Evolutionary conservation across 2,797 vertebrate genomes (phyloP), one percentile per base, ranked within the genome.

Genomic region (Scleropages formosus): DNA sequence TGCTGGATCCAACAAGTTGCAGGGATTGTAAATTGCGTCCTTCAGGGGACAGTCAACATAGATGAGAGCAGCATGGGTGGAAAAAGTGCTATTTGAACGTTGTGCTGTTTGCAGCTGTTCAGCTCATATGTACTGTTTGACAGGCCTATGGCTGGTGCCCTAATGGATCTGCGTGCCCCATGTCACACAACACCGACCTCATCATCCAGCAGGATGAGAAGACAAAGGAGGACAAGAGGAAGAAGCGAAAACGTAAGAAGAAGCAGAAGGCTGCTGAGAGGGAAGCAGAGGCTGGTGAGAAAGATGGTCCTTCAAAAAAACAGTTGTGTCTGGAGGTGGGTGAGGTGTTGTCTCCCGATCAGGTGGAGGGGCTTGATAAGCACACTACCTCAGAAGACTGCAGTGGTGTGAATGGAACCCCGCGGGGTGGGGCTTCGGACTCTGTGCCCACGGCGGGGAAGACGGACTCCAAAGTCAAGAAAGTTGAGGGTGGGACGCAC

Each of bases 101-200:
- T 62, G 22, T 39, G 27, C 12, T 39, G 27, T 26, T 3, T 15
- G 31, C 13, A 15, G 27, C 44, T 47, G 47, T 13, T 1, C 66
- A 56, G 47, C 49, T 59, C 26, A 47, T 72, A 16, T 39, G 31
- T 0, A 53, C 24, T 72, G 10, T 72, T 49, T 72, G 0, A 27
- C 84, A 99, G 97, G 96, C 95, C 0, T 99, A 96, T 12, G 98
- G 97, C 62, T 99, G 96, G 96, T 99, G 97, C 82, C 91, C 94
- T 0, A 91, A 93, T 62, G 98, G 98, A 15, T 71, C 90, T 13
- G 90, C 92, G 76, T 99, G 98, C 85, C 82, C 86, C 13, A 87
- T 91, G 74, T 99, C 96, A 59, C 98, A 99, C 6, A 93, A 99
- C 83, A 98, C 95, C 0, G 96, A 99, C 84, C 92, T 94, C 53